Base-by-base conservation (phyloP, 2,888 invertebrate species). In the Acrocyrtus sp. region DNA sequence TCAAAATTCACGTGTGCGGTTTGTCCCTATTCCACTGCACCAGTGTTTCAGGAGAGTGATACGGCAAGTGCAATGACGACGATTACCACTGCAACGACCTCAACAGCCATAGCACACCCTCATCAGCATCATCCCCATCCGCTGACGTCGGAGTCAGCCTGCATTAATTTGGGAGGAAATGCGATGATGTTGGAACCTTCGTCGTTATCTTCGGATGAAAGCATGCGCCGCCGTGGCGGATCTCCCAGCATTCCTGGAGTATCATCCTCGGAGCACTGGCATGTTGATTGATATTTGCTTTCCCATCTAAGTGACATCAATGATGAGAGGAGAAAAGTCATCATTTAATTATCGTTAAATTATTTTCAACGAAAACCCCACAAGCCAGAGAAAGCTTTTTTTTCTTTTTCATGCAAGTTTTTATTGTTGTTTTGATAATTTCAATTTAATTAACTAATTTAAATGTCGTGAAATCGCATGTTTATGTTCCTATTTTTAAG, bases 41-140 rank as follows among this genome's bases (percentile, higher is more conserved):
- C 56, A 77, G 76, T 77, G 61, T 67, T 74, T 56, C 73, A 77
- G 56, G 76, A 77, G 27, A 72, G 74, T 53, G 76, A 77, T 27
- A 58, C 76, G 10, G 76, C 67, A 41, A 77, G 76, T 51, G 72
- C 69, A 39, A 77, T 72, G 63, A 77, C 76, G 47, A 74, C 67
- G 29, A 57, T 72, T 15, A 77, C 76, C 29, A 77, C 74, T n/a
- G 68, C 74, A 39, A 74, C 74, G 19, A 54, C 70, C n/a, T 22
- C 62, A 1, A 63, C 62, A 19, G 22, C 60, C 51, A 45, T 29
- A 53, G 24, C 39, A 0, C 27, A 45, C 8, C 51, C 43, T 4
- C 41, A 22, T 15, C 1, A 15, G 8, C 65, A 54, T n/a, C 47
- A 53, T 53, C 54, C 19, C 1, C 45, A 45, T 61, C 68, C 68